phyloP scores from a whole-genome alignment of 2,888 invertebrate genomes.

The Rapana venosa region DNA sequence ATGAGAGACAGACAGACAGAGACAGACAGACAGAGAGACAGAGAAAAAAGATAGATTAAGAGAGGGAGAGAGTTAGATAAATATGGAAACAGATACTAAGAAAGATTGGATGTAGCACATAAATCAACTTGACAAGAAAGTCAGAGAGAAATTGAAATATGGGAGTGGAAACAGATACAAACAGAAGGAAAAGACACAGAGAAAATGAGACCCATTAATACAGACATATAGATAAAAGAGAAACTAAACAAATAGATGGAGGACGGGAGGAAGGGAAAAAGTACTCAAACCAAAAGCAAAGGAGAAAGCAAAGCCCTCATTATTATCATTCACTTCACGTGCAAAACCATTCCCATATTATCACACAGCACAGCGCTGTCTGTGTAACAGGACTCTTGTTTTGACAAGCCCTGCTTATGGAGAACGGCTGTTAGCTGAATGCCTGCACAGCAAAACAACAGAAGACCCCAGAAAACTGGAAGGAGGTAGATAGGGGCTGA shows the following conservation, averaged over 20 bases:
- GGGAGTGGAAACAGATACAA: neutral
- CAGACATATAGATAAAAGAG: too few relatives aligned
- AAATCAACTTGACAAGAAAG: neutral
- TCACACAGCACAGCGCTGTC: neutral
- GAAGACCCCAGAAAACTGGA: too few relatives aligned
- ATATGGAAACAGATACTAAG: neutral
- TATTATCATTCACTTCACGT: too few relatives aligned
- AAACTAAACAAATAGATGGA: too few relatives aligned
- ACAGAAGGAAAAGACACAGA: neutral
- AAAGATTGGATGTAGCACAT: too few relatives aligned
- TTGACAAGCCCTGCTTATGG: slow-evolving; percentile 4
- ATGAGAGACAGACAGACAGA: neutral
- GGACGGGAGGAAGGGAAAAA: too few relatives aligned
- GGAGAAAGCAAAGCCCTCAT: too few relatives aligned
- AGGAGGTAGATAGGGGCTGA: neutral
- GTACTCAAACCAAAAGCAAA: too few relatives aligned
- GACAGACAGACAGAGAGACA: neutral
- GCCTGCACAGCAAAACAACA: neutral
- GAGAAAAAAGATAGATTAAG: neutral
- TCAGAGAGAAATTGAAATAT: neutral
- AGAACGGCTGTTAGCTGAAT: neutral
- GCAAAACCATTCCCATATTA: too few relatives aligned
- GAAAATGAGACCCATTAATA: neutral
- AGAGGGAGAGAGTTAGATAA: neutral
- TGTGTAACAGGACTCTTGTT: neutral